Evolutionary conservation across 2,113 vertebrate genomes (phyloP).

Genomic region (Pelecanoides urinatrix): DNA sequence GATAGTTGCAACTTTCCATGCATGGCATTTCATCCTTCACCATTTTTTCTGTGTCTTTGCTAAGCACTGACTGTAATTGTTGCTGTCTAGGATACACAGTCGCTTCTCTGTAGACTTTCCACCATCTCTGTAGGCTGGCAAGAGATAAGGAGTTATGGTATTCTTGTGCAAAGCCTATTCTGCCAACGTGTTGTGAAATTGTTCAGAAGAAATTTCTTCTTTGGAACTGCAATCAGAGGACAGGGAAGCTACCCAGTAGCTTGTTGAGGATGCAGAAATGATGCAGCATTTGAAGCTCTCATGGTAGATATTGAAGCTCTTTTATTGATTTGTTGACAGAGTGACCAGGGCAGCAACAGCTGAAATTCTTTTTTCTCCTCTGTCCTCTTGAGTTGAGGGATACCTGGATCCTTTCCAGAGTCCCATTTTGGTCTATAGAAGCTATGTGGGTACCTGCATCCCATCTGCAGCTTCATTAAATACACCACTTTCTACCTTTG

Average conservation of each 20-base stretch:
- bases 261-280: background rate
- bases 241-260: background rate
- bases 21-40: background rate
- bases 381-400: background rate
- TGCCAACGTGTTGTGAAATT: background rate
- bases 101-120: background rate
- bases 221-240: background rate
- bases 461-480: background rate
- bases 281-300: background rate
- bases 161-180: background rate
- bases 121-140: background rate
- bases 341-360: background rate
- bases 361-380: background rate
- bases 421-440: background rate
- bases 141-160: background rate
- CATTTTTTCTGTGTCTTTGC: background rate
- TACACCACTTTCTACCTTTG: background rate
- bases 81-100: background rate
- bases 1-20: background rate
- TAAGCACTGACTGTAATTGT: background rate
- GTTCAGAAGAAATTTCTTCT: background rate
- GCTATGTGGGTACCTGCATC: background rate
- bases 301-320: background rate
- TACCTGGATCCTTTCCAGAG: background rate
- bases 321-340: background rate